A percentile compares a stretch with the other conserved stretches of the same genome.
These are phyloP conservation scores for Tapirus indicus DNA, from an alignment of 2,797 vertebrate species.

Conservation along the genomic window DNA sequence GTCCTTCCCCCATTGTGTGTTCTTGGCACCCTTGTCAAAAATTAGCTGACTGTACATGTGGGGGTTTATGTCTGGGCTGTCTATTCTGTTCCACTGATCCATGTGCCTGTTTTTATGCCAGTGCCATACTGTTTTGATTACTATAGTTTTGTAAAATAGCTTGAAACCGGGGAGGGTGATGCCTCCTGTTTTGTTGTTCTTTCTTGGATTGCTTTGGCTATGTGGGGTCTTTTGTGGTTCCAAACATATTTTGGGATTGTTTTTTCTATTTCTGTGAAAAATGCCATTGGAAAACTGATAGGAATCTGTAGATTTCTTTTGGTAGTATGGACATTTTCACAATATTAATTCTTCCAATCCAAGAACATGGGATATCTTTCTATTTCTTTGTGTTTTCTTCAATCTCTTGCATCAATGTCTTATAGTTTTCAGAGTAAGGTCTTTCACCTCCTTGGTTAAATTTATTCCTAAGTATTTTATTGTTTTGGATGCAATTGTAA, in stretches of 20 bases:
- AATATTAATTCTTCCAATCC: not conserved
- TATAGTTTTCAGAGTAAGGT: not conserved
- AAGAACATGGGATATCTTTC: not conserved
- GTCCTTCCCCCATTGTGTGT: not conserved
- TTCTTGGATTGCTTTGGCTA: not conserved
- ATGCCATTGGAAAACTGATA: not conserved
- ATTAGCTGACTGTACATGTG: not conserved
- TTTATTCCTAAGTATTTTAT: not conserved
- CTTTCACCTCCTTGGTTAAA: not conserved
- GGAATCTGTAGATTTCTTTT: not conserved
- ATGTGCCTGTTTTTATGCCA: not conserved
- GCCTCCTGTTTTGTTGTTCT: not conserved
- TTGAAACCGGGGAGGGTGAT: not conserved
- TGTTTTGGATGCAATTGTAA: not conserved
- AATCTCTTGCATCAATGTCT: not conserved
- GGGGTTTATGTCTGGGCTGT: not conserved
- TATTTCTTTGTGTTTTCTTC: not conserved
- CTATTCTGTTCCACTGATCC: not conserved
- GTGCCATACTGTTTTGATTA: not conserved
- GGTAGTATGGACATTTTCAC: not conserved
- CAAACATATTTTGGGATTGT: not conserved
- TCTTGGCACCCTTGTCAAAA: not conserved
- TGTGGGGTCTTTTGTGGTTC: not conserved
- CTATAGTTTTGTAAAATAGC: not conserved
- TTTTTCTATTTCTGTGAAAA: not conserved